A percentile compares a stretch with the other conserved stretches of the same genome.
These are phyloP conservation scores for Maniola hyperantus DNA, from an alignment of 2,888 invertebrate species.

Conservation along the genomic window DNA sequence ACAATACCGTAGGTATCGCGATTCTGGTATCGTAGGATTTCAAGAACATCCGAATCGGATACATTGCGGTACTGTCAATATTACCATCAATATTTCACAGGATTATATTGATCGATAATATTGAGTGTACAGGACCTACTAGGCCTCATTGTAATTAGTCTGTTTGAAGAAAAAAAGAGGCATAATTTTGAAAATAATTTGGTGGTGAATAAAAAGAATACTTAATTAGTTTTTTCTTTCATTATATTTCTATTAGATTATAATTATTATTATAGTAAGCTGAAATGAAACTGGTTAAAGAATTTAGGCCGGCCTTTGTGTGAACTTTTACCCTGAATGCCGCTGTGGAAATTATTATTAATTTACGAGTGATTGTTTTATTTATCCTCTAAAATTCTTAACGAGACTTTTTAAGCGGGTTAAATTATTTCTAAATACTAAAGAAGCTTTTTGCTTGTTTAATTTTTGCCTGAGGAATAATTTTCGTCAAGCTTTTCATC, in stretches of 20 bases:
- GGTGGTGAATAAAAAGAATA: background rate
- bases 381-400: slow-evolving; percentile 8
- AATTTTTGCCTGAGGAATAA: background rate
- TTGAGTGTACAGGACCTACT: too few species aligned
- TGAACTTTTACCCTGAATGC: slow-evolving; percentile 8
- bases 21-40: too few species aligned
- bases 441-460: background rate
- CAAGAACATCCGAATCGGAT: too few species aligned
- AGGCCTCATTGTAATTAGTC: too few species aligned
- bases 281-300: background rate
- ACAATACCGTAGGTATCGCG: too few species aligned
- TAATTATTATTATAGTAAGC: too few species aligned
- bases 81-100: too few species aligned
- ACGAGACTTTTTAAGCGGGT: background rate
- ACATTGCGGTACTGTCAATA: too few species aligned
- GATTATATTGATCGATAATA: too few species aligned
- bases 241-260: too few species aligned
- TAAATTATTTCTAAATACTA: background rate
- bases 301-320: slow-evolving; percentile 5
- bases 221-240: too few species aligned
- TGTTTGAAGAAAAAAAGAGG: too few species aligned
- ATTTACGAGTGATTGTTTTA: slow-evolving; percentile 14
- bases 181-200: background rate
- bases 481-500: background rate
- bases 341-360: slow-evolving; percentile 13